Percentiles rank a stretch among this genome's conserved stretches.
phyloP scores from a whole-genome alignment of 2,888 invertebrate genomes.

The Venusia cambrica region DNA sequence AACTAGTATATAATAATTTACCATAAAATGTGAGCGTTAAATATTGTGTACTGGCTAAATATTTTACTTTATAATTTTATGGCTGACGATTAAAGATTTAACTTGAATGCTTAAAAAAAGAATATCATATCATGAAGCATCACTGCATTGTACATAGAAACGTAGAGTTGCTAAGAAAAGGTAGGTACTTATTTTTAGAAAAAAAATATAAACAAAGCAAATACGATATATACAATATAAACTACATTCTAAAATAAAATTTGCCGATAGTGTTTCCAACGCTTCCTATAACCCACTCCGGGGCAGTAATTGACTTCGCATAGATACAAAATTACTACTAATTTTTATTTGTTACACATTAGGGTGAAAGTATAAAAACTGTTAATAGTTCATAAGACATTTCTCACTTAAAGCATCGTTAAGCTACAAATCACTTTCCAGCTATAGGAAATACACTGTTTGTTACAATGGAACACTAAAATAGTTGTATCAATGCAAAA shows the following conservation, averaged over 20 bases:
- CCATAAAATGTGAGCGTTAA: too few relatives aligned
- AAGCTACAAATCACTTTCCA: conserved; percentile 58
- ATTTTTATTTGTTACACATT: conserved; percentile 60
- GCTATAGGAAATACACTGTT: conserved; percentile 29
- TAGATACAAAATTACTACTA: conserved; percentile 58
- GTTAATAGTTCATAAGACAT: conserved; percentile 75
- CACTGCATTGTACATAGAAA: too few relatives aligned
- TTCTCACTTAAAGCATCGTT: conserved; percentile 76
- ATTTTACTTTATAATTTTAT: too few relatives aligned
- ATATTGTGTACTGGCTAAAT: too few relatives aligned
- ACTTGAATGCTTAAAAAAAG: too few relatives aligned
- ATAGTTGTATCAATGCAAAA: conserved; percentile 6
- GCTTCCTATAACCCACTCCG: conserved; percentile 44
- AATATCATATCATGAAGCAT: too few relatives aligned
- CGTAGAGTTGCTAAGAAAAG: too few relatives aligned
- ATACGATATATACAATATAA: too few relatives aligned
- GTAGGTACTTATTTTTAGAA: too few relatives aligned
- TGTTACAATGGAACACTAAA: conserved; percentile 30
- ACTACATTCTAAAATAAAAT: conserved; percentile 23
- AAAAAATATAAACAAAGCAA: too few relatives aligned
- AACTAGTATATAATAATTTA: too few relatives aligned
- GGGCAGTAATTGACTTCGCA: conserved; percentile 72
- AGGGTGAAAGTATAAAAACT: conserved; percentile 65
- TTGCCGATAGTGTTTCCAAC: conserved; percentile 34
- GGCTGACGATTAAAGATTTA: too few relatives aligned